Evolutionary conservation across 2,113 vertebrate genomes (phyloP).

Genomic region (Clarias batrachus): DNA sequence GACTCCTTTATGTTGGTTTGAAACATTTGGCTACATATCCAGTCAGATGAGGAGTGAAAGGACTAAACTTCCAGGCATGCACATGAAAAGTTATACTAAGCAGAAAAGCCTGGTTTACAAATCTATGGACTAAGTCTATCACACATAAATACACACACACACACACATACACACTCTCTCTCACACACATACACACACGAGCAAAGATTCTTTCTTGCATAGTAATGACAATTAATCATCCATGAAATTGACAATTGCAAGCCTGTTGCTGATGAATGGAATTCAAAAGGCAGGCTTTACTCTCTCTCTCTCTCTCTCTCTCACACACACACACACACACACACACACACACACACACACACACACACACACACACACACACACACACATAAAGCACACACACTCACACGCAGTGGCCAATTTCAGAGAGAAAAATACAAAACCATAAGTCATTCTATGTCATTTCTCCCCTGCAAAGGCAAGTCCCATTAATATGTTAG

Average conservation of each 20-base stretch:
- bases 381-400: constrained; percentile 31
- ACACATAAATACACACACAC: neutral
- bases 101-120: neutral
- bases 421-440: constrained; percentile 21
- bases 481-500: constrained; percentile 30
- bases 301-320: too few relatives aligned
- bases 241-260: constrained; percentile 78
- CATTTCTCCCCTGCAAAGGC: constrained; percentile 15
- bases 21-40: too few relatives aligned
- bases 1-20: too few relatives aligned
- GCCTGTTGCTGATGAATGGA: constrained; percentile 64
- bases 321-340: constrained; percentile 32
- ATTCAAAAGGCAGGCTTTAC: constrained; percentile 64
- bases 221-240: constrained; percentile 78
- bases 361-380: constrained; percentile 28
- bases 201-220: constrained; percentile 59
- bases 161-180: constrained; percentile 34
- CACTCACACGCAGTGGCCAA: constrained; percentile 28
- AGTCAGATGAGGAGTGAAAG: too few relatives aligned
- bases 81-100: neutral
- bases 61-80: neutral
- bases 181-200: constrained; percentile 58
- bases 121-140: neutral
- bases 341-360: constrained; percentile 19
- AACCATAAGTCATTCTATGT: constrained; percentile 37